Evolutionary conservation across 1,140 invertebrate species (phyloP).

Genomic region (Tribolium castaneum): DNA sequence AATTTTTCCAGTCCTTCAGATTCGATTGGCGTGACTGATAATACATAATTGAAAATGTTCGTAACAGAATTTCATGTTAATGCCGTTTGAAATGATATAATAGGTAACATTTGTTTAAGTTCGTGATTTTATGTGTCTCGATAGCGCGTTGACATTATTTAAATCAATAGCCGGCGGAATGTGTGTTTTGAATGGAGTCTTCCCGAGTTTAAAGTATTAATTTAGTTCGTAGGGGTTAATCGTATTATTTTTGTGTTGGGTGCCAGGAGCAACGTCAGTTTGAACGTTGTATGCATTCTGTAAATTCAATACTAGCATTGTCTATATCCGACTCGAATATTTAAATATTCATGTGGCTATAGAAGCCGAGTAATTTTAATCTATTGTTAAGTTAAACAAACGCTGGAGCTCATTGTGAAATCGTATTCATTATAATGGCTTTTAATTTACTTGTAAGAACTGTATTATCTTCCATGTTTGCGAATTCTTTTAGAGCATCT

Average conservation of each 20-base stretch:
- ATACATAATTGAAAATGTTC: constrained; percentile 50
- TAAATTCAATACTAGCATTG: constrained; percentile 60
- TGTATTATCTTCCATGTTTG: constrained; percentile 56
- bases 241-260: constrained; percentile 53
- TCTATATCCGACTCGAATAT: constrained; percentile 61
- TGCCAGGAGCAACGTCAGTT: constrained; percentile 53
- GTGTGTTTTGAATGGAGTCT: neutral
- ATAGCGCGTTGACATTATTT: constrained; percentile 2
- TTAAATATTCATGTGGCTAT: constrained; percentile 63
- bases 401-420: constrained; percentile 60
- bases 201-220: constrained; percentile 36
- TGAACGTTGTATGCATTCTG: constrained; percentile 56
- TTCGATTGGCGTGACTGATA: constrained; percentile 55
- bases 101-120: constrained; percentile 47
- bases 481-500: constrained; percentile 53
- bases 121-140: constrained; percentile 44
- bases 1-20: constrained; percentile 31
- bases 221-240: constrained; percentile 43
- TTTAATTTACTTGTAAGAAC: constrained; percentile 64
- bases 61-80: constrained; percentile 51
- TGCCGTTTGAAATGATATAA: constrained; percentile 48
- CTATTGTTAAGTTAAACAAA: constrained; percentile 63
- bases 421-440: constrained; percentile 62
- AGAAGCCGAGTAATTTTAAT: constrained; percentile 63
- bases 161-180: constrained; percentile 7